These are phyloP conservation scores for Limnephilus rhombicus DNA, from an alignment of 2,888 invertebrate genomes.

Conservation along the genomic window DNA sequence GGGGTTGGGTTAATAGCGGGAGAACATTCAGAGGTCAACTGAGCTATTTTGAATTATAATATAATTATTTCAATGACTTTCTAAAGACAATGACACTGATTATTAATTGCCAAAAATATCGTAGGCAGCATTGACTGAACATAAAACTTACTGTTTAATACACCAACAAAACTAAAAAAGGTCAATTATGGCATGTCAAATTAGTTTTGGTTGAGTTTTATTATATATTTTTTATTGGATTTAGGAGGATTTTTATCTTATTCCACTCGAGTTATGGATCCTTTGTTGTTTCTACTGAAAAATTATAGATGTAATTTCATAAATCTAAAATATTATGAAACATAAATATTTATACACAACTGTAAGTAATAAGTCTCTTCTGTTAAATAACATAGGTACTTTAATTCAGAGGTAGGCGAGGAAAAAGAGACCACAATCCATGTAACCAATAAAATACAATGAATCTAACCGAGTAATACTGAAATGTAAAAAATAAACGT, in stretches of 20 bases:
- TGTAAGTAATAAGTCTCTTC: too few species aligned
- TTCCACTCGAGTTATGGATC: too few species aligned
- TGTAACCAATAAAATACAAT: too few species aligned
- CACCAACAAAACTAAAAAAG: not conserved
- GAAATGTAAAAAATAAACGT: too few species aligned
- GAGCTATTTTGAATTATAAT: not conserved
- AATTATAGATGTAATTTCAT: too few species aligned
- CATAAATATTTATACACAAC: too few species aligned
- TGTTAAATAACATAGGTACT: too few species aligned
- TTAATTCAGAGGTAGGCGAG: too few species aligned
- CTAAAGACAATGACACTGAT: not conserved
- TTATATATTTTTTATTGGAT: not conserved
- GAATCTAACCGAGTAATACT: too few species aligned
- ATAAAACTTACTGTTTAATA: not conserved
- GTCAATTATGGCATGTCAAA: not conserved
- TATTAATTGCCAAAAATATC: not conserved
- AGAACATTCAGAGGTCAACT: not conserved
- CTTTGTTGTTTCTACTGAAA: too few species aligned
- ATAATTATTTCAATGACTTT: not conserved
- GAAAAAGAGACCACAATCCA: too few species aligned
- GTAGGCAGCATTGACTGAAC: not conserved
- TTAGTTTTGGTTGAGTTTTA: not conserved
- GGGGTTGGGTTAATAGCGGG: not conserved
- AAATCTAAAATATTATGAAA: too few species aligned
- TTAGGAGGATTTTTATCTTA: not conserved